A percentile compares a stretch with the other conserved stretches of the same genome.
Evolutionary conservation across 1,140 invertebrate genomes (phyloP).

Genomic region (Dysdera silvatica): DNA sequence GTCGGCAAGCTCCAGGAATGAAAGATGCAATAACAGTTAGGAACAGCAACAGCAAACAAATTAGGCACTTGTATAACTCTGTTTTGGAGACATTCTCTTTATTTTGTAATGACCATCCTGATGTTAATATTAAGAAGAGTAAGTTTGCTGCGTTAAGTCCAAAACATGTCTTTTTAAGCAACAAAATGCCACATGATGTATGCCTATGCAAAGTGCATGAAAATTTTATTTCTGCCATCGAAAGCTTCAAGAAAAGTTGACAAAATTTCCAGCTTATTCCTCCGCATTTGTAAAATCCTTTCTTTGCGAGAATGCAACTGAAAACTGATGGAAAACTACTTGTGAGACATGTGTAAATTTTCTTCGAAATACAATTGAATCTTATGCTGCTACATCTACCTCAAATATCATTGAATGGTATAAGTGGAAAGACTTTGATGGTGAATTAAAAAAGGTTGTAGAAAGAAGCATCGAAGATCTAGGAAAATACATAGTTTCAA

Average conservation of each 20-base stretch:
- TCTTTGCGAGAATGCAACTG: neutral
- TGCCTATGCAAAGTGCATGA: constrained; percentile 5
- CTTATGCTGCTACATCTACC: neutral
- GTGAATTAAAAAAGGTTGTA: too few species aligned
- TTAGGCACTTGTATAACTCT: constrained; percentile 3
- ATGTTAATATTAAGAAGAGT: constrained; percentile 2
- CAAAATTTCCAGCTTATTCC: too few species aligned
- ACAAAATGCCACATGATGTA: constrained; percentile 3
- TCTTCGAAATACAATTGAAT: neutral
- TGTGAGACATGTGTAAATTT: too few species aligned
- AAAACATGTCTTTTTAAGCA: neutral
- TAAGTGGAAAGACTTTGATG: neutral
- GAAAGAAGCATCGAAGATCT: neutral
- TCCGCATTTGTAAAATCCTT: too few species aligned
- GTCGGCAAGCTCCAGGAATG: constrained; percentile 9
- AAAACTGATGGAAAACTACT: neutral
- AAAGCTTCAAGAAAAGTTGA: constrained; percentile 6
- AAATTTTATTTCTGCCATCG: constrained; percentile 12
- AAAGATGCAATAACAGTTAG: neutral
- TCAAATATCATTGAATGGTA: neutral
- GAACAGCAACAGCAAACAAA: neutral
- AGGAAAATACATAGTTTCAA: neutral
- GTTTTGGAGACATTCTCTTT: neutral
- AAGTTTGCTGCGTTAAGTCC: constrained; percentile 1
- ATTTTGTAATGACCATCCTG: constrained; percentile 9